Conservation (phyloP, 2,113 vertebrate species). For the Sapajus apella region DNA sequence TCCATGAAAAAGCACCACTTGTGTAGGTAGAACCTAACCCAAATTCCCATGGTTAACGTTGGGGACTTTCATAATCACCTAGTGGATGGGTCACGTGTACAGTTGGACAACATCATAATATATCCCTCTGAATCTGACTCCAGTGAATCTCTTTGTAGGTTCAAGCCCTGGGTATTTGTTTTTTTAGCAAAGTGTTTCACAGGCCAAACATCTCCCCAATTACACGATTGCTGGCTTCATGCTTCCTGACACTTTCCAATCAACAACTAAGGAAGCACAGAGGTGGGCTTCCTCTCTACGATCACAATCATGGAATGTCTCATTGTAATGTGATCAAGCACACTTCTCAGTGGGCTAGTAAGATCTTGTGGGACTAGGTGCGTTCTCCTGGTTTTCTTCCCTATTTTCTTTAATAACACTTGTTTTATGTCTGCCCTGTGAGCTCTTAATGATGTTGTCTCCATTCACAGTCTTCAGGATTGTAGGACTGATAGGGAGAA, state of each 20-base stretch:
- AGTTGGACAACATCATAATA: neutral
- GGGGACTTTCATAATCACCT: neutral
- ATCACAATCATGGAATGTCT: neutral
- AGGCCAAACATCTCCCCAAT: neutral
- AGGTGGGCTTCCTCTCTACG: neutral
- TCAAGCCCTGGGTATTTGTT: neutral
- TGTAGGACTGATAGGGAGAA: neutral
- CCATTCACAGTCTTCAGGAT: neutral
- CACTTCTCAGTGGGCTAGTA: neutral
- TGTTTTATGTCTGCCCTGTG: neutral
- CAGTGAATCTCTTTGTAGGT: neutral
- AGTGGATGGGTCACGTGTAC: neutral
- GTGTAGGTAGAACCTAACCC: neutral
- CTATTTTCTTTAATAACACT: neutral
- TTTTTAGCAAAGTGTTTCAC: neutral
- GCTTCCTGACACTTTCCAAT: neutral
- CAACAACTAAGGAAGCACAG: neutral
- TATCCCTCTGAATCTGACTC: neutral
- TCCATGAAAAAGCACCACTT: neutral
- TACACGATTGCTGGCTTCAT: neutral
- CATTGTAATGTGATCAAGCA: neutral
- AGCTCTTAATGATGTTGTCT: neutral
- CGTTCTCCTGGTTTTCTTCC: neutral
- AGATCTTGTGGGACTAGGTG: neutral
- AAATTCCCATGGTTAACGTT: neutral